A percentile compares a stretch with the other conserved stretches of the same genome.
Evolutionary conservation across 2,113 vertebrate species (phyloP).

Genomic region (Peucedramus taeniatus): DNA sequence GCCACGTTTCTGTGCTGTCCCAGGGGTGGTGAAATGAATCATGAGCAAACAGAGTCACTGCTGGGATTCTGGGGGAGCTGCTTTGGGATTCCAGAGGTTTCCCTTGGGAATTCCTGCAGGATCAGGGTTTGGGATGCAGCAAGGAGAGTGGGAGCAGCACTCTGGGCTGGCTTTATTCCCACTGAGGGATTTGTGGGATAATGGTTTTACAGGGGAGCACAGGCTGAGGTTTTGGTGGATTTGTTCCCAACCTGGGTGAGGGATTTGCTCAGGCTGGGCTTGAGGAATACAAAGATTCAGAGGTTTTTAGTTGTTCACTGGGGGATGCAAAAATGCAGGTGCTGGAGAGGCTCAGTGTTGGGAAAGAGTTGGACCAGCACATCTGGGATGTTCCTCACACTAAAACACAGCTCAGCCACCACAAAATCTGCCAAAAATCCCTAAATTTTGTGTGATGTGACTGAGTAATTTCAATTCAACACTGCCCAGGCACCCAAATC

Average conservation of each 20-base stretch:
- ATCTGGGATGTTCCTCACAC: background rate
- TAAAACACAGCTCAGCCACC: background rate
- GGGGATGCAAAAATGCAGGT: background rate
- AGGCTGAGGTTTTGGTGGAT: background rate
- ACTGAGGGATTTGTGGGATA: accelerated
- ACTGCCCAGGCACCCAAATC: accelerated
- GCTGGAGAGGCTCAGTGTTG: background rate
- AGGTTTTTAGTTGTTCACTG: background rate
- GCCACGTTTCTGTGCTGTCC: background rate
- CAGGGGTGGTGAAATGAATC: background rate
- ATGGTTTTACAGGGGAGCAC: background rate
- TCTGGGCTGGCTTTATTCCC: background rate
- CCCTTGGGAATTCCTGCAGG: background rate
- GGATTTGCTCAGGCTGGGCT: background rate
- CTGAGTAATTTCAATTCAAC: background rate
- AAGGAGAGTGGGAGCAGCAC: background rate
- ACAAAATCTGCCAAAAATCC: background rate
- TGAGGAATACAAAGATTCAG: background rate
- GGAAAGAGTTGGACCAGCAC: background rate
- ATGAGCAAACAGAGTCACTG: background rate
- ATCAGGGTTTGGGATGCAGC: background rate
- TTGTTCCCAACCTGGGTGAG: background rate
- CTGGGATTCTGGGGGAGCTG: background rate
- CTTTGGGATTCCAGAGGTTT: background rate
- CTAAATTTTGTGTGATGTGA: background rate